phyloP scores from a whole-genome alignment of 2,113 vertebrate genomes.

The Mus pahari region DNA sequence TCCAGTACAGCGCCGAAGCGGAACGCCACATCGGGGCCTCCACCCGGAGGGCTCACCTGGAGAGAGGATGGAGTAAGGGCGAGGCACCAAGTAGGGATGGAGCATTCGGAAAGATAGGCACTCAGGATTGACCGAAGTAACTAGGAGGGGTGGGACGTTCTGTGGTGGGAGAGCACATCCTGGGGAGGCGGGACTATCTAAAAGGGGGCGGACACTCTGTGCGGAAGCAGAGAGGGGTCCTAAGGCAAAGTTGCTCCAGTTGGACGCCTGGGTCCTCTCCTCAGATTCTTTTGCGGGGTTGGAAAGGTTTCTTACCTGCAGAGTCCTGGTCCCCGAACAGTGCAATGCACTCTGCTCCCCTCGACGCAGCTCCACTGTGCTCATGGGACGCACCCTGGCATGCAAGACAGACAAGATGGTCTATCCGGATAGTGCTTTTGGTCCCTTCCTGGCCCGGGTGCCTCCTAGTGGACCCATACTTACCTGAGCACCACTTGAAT shows the following conservation, averaged over 20 bases:
- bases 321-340: constrained; percentile 83
- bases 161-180: too few species aligned
- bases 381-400: constrained; percentile 87
- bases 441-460: background rate
- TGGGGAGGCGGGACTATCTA: too few species aligned
- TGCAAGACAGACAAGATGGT: background rate
- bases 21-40: constrained; percentile 83
- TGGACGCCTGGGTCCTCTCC: rapidly evolving
- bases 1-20: constrained; percentile 85
- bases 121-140: background rate
- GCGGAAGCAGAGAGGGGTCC: background rate
- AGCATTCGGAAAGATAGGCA: background rate
- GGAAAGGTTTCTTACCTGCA: constrained; percentile 79
- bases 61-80: rapidly evolving
- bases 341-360: constrained; percentile 83
- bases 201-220: background rate
- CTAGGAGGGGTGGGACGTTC: background rate
- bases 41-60: constrained; percentile 84
- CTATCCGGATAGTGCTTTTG: background rate
- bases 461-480: background rate
- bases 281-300: rapidly evolving
- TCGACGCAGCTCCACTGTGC: constrained; percentile 74
- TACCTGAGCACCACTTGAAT: constrained; percentile 87
- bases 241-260: background rate
- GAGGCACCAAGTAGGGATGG: background rate